Base-by-base conservation (phyloP, 2,113 vertebrate species). In the Procavia capensis region DNA sequence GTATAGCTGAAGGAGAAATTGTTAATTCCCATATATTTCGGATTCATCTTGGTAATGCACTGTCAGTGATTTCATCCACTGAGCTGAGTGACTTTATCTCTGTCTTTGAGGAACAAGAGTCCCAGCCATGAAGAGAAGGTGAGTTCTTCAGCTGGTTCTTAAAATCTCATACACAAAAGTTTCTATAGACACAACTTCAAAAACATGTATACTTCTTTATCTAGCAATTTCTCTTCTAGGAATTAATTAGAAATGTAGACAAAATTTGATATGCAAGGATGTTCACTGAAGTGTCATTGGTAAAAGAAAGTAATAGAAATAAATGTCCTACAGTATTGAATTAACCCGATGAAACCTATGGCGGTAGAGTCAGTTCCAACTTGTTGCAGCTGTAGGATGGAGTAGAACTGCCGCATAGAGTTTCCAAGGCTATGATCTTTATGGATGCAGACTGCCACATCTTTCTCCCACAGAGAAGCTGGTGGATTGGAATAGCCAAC, bases 1-100 rank as follows among this genome's bases (percentile, higher is more conserved):
- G 39, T 82, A 68, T 85, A 86, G 78, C 85, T 96, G 68, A 86
- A 94, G 92, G 85, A 96, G 78, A 90, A 92, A 68, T 36, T 85
- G 45, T 79, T 95, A 96, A 76, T 92, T 70, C 31, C 54, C 34
- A 13, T 54, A n/a, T 19, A 90, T 66, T 88, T 63, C 86, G 95
- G 47, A 82, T 92, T 83, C 34, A 57, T 92, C 88, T 93, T 88
- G 78, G 91, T 95, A 95, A 95, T 70, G 85, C 17, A 76, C 47
- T 78, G 5, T 90, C 24, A 66, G 41, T n/a, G 8, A 57, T 75
- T 92, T 94, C 9, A 72, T 31, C 50, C 64, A 76, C 41, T 86
- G 79, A 57, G 34, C 34, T 75, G 81, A 84, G 25, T 78, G 34
- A 75, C 57, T 93, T 0, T 89, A 9, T 94, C 27, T 91, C 61